These are phyloP conservation scores for Nomia melanderi DNA, from an alignment of 1,140 invertebrate species.

Conservation along the genomic window DNA sequence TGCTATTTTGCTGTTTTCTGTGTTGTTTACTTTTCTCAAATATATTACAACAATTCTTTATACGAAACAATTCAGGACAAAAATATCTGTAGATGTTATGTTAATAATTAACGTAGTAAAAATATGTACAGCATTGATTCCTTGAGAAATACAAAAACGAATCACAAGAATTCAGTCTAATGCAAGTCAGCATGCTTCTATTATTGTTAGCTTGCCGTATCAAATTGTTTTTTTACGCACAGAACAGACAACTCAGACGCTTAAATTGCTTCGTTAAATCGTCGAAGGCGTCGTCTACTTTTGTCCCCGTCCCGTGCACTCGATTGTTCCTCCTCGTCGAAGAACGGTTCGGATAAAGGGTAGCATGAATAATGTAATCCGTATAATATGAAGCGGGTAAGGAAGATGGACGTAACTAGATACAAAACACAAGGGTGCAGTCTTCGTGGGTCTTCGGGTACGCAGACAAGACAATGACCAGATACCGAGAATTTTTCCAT, in stretches of 20 bases:
- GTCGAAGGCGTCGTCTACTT: conserved; percentile 51
- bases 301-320: conserved; percentile 16
- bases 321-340: conserved; percentile 34
- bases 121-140: too few species aligned
- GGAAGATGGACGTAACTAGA: conserved; percentile 46
- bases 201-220: conserved; percentile 33
- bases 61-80: too few species aligned
- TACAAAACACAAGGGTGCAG: conserved; percentile 46
- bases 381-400: conserved; percentile 54
- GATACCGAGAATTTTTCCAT: too few species aligned
- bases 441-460: conserved; percentile 46
- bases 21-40: too few species aligned
- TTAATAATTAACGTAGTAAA: too few species aligned
- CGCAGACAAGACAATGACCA: conserved; percentile 6
- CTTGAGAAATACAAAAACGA: background rate
- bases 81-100: too few species aligned
- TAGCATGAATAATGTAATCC: conserved; percentile 64
- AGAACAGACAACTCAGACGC: conserved; percentile 50
- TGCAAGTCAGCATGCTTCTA: conserved; percentile 15
- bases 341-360: conserved; percentile 52
- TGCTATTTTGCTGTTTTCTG: too few species aligned
- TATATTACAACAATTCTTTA: too few species aligned
- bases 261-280: conserved; percentile 65
- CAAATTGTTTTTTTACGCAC: conserved; percentile 42
- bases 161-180: background rate